Percentiles rank a stretch among this genome's conserved stretches.
phyloP scores from a whole-genome alignment of 2,113 vertebrate species.

The Spermophilus dauricus region DNA sequence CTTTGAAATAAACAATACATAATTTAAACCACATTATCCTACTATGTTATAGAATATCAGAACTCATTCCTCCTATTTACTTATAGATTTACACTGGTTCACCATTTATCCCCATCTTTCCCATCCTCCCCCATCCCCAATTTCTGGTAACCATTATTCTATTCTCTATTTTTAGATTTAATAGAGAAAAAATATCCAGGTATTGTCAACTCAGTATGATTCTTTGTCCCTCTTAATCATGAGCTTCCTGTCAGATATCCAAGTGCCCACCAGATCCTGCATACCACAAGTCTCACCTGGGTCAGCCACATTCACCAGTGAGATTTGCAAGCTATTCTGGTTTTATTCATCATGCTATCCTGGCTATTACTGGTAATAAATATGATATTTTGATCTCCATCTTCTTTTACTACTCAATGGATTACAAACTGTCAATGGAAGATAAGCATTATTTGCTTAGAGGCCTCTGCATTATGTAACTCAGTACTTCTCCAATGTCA shows the following conservation, averaged over 20 bases:
- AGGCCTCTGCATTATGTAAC: background rate
- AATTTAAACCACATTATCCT: background rate
- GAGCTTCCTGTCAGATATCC: background rate
- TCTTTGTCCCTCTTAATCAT: background rate
- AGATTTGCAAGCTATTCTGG: background rate
- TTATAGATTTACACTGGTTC: background rate
- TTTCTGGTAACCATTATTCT: background rate
- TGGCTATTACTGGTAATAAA: background rate
- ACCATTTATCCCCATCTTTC: background rate
- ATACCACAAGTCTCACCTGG: accelerated
- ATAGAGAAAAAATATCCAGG: background rate
- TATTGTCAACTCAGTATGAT: background rate
- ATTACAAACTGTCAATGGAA: background rate
- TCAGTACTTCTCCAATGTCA: background rate
- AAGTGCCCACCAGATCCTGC: background rate
- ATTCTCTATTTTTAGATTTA: background rate
- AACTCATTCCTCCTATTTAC: background rate
- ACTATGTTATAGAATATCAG: background rate
- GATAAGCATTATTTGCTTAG: background rate
- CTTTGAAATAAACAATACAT: background rate
- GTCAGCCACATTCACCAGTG: background rate
- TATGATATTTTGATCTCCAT: background rate
- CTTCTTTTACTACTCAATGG: background rate
- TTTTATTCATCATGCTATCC: background rate
- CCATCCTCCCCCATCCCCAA: background rate